These are phyloP conservation scores for Scytalopus superciliaris DNA, from an alignment of 2,113 vertebrate species.

Conservation along the genomic window DNA sequence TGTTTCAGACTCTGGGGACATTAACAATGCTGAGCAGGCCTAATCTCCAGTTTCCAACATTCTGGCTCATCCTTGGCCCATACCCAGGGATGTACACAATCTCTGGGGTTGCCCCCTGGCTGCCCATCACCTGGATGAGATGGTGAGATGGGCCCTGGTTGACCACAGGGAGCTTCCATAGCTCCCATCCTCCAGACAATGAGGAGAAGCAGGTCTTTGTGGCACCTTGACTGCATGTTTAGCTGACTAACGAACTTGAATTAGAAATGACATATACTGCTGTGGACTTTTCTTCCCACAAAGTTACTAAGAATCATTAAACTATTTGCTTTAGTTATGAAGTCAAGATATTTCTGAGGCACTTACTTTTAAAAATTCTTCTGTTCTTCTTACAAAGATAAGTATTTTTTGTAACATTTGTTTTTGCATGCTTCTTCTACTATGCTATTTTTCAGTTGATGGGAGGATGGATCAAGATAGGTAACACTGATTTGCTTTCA, in stretches of 20 bases:
- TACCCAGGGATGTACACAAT: not conserved
- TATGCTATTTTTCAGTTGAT: not conserved
- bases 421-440: not conserved
- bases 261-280: not conserved
- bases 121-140: not conserved
- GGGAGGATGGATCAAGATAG: not conserved
- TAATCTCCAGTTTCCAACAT: not conserved
- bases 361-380: not conserved
- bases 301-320: not conserved
- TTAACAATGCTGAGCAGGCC: no score
- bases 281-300: not conserved
- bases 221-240: not conserved
- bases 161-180: accelerated
- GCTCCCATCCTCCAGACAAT: accelerated
- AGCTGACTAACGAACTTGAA: not conserved
- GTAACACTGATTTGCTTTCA: not conserved
- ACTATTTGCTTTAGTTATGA: not conserved
- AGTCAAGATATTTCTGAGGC: not conserved
- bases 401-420: not conserved
- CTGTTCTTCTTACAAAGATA: not conserved
- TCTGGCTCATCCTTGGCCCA: accelerated
- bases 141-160: no score
- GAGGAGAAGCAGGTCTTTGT: not conserved
- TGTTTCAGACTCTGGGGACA: not conserved
- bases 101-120: not conserved